A percentile compares a stretch with the other conserved stretches of the same genome.
These are phyloP conservation scores for Folsomia candida DNA, from an alignment of 2,888 invertebrate genomes.

Conservation along the genomic window DNA sequence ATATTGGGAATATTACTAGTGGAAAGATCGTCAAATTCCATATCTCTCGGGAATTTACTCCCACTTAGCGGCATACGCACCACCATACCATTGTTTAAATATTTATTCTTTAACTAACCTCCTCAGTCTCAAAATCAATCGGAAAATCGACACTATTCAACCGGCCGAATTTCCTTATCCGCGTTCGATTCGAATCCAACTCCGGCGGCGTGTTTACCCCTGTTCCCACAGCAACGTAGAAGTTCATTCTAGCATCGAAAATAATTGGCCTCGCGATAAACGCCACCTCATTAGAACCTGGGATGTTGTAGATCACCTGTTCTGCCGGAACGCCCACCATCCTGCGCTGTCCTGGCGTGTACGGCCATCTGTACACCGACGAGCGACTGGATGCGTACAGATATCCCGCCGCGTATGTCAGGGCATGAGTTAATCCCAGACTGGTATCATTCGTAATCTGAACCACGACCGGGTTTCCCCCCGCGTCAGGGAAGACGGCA, in stretches of 20 bases:
- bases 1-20: no score
- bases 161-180: conserved; percentile 33
- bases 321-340: conserved; percentile 17
- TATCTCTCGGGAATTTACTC: no score
- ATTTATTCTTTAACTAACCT: conserved; percentile 21
- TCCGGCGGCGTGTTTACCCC: no score
- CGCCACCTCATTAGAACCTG: conserved; percentile 9
- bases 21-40: no score
- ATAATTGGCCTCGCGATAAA: conserved; percentile 36
- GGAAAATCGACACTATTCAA: no score
- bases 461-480: no score
- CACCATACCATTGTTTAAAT: no score
- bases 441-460: conserved; percentile 17
- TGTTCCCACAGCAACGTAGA: conserved; percentile 42
- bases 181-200: conserved; percentile 22
- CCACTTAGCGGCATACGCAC: no score
- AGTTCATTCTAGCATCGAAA: conserved; percentile 16
- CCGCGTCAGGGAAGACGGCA: conserved; percentile 9
- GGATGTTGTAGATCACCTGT: conserved; percentile 33
- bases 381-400: conserved; percentile 38
- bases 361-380: conserved; percentile 41
- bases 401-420: conserved; percentile 26
- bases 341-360: conserved; percentile 33
- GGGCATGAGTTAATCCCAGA: conserved; percentile 36
- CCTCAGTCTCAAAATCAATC: conserved; percentile 25